A percentile compares a stretch with the other conserved stretches of the same genome.
phyloP scores from a whole-genome alignment of 1,140 invertebrate species.

The Latrodectus geometricus region DNA sequence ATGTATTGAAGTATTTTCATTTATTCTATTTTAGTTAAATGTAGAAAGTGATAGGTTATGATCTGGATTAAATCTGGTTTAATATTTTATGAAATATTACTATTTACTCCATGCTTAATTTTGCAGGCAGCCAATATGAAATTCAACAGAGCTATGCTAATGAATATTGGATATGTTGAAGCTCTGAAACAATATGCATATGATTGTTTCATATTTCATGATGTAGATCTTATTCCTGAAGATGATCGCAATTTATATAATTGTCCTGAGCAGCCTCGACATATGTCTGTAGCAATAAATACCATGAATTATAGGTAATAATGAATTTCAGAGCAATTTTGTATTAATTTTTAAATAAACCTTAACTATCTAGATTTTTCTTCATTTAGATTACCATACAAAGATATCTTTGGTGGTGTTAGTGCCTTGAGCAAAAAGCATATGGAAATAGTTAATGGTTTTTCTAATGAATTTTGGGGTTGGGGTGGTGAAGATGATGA shows the following conservation, averaged over 20 bases:
- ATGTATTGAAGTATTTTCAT: neutral
- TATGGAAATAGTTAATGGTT: conserved; percentile 86
- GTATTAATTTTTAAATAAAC: neutral
- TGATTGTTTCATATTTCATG: conserved; percentile 93
- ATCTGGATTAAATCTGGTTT: too few relatives aligned
- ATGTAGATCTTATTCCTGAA: conserved; percentile 93
- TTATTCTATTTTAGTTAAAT: too few relatives aligned
- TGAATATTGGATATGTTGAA: conserved; percentile 95
- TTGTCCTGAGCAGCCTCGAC: conserved; percentile 77
- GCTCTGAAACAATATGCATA: conserved; percentile 78
- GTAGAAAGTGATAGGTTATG: too few relatives aligned
- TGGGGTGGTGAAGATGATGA: conserved; percentile 96
- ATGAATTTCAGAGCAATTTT: conserved; percentile 4
- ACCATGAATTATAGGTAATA: conserved; percentile 65
- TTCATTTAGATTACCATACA: conserved; percentile 66
- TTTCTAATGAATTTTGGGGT: conserved; percentile 92
- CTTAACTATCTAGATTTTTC: neutral
- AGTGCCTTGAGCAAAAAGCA: conserved; percentile 85
- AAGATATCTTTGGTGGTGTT: conserved; percentile 77
- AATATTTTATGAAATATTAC: too few relatives aligned
- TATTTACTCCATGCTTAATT: conserved; percentile 28
- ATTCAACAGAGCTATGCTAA: conserved; percentile 92
- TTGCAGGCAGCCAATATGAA: conserved; percentile 73
- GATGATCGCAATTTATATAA: conserved; percentile 92
- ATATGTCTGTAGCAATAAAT: conserved; percentile 67